Evolutionary conservation across 1,140 invertebrate species (phyloP), one percentile per base, ranked within the genome.

Genomic region (Scylla paramamosain): DNA sequence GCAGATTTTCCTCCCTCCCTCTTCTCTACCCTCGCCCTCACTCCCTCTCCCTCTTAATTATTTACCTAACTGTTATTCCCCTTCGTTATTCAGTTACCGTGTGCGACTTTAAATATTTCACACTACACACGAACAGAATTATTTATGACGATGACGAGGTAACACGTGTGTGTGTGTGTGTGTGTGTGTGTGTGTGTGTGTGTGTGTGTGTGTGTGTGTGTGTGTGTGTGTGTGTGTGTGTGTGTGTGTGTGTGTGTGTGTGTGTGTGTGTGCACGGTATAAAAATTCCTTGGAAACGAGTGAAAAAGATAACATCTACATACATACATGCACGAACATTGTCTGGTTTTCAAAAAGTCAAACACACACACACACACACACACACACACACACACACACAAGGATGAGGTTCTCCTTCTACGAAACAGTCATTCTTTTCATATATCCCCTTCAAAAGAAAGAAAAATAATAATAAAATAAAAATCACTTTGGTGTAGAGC

Each of bases 111-210:
- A 77, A 77, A 77, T 77, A 77, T 77, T 77, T 77, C 67, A 77
- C 25, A n/a, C 4, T 77, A 77, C 67, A 77, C 67, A 77, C 20
- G 67, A 25, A 7, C 67, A 6, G 25, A 77, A 77, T 77, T n/a
- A 77, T 77, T 77, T 77, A 77, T 77, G n/a, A 77, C 67, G n/a
- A 77, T n/a, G 67, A n/a, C 25, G 67, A 77, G 67, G 67, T n/a
- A 77, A 77, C 67, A 77, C 67, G 67, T 77, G 67, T 77, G 67
- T n/a, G 67, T n/a, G 16, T n/a, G 25, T 77, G 67, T 77, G 67
- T 77, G 67, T 77, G 67, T 77, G 67, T 77, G 67, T 77, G 67
- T 77, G 67, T 25, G 67, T 77, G 67, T 77, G 67, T 77, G 67
- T 77, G 67, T 77, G 67, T 77, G 67, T 77, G 67, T 77, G 67